Evolutionary conservation across 2,888 invertebrate genomes (phyloP).

Genomic region (Hyposoter didymator): DNA sequence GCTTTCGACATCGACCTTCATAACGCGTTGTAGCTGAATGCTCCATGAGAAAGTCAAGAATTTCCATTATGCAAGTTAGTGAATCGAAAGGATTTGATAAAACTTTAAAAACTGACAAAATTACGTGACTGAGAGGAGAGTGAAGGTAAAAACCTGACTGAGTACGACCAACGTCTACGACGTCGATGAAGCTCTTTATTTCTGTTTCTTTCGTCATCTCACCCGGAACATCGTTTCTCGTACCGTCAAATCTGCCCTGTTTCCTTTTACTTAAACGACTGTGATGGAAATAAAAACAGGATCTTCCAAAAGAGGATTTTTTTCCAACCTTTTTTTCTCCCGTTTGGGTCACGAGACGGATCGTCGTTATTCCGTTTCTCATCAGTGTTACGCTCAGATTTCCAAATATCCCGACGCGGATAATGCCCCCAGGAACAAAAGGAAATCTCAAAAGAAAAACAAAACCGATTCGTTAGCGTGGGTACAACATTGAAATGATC

Average conservation of each 20-base stretch:
- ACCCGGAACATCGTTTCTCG: conserved; percentile 7
- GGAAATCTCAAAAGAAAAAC: neutral
- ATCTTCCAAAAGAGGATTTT: conserved; percentile 23
- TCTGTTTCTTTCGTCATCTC: conserved; percentile 48
- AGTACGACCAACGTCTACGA: conserved; percentile 55
- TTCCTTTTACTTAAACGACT: conserved; percentile 33
- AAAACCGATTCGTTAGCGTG: neutral
- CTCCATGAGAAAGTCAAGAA: too few relatives aligned
- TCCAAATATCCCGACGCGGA: neutral
- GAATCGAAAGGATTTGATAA: too few relatives aligned
- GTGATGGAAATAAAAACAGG: conserved; percentile 62
- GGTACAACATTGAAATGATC: neutral
- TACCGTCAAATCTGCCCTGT: neutral
- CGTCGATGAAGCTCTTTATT: conserved; percentile 65
- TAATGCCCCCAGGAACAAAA: neutral
- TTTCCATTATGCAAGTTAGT: too few relatives aligned
- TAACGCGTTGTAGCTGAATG: too few relatives aligned
- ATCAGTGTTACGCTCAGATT: neutral
- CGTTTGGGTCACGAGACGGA: conserved; percentile 9
- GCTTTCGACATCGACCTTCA: neutral
- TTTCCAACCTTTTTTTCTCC: conserved; percentile 24
- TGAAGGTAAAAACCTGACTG: neutral
- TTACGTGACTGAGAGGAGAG: neutral
- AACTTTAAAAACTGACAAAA: neutral
- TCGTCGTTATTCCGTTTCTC: neutral